Evolutionary conservation across 2,797 vertebrate genomes (phyloP).

Genomic region (Gallinago stenura): DNA sequence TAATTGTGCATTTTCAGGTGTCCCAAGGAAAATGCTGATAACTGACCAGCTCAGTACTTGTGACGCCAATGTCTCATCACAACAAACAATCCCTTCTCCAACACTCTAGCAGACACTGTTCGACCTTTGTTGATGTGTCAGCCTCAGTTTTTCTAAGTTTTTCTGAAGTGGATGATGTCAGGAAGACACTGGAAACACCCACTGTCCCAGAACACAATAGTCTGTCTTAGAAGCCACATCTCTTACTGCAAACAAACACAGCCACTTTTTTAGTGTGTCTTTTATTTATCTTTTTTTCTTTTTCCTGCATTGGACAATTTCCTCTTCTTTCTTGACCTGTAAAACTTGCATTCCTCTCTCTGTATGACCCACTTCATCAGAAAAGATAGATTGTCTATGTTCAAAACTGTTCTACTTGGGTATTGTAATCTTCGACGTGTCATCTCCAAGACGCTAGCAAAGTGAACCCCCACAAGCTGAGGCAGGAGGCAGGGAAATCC

Average conservation of each 20-base stretch:
- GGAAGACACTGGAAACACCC: not conserved
- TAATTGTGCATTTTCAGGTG: not conserved
- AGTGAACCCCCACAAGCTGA: not conserved
- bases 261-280: not conserved
- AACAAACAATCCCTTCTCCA: not conserved
- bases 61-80: not conserved
- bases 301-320: not conserved
- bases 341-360: not conserved
- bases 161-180: not conserved
- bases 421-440: not conserved
- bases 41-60: not conserved
- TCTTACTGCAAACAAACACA: not conserved
- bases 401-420: not conserved
- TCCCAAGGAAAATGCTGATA: not conserved
- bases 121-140: not conserved
- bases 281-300: not conserved
- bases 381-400: not conserved
- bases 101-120: not conserved
- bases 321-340: constrained; percentile 14
- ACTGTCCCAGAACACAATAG: not conserved
- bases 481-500: not conserved
- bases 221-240: not conserved
- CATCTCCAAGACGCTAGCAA: not conserved
- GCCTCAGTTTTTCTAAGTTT: not conserved
- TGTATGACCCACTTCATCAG: not conserved